Evolutionary conservation across 92 coral and sea anemone genomes (phyloP).

Genomic region (Porites divaricata): DNA sequence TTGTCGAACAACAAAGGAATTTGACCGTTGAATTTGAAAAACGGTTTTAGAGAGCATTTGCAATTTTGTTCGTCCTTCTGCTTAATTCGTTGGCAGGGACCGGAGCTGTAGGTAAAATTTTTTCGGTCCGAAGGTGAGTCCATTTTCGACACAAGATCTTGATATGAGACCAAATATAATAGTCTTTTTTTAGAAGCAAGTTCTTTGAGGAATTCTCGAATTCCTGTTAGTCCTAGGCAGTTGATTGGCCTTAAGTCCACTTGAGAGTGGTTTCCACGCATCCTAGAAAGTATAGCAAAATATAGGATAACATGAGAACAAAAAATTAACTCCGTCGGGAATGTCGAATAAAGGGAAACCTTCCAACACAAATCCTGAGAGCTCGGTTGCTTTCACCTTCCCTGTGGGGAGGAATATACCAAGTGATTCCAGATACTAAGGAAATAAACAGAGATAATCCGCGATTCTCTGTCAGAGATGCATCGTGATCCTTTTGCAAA

Average conservation of each 20-base stretch:
- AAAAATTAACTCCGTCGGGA: slow-evolving; percentile 20
- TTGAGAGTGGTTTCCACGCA: slow-evolving; percentile 52
- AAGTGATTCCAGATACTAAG: not conserved
- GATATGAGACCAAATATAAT: slow-evolving; percentile 32
- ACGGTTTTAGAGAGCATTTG: slow-evolving; percentile 22
- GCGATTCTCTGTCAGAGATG: slow-evolving; percentile 16
- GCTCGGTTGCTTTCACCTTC: not conserved
- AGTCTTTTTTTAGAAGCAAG: slow-evolving; percentile 33
- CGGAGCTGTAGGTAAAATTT: slow-evolving; percentile 19
- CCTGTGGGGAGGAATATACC: not conserved
- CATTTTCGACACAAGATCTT: slow-evolving; percentile 45
- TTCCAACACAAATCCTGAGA: not conserved
- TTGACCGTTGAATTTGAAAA: not conserved
- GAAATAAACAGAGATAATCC: slow-evolving; percentile 28
- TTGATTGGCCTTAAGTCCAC: slow-evolving; percentile 44
- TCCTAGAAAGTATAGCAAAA: slow-evolving; percentile 72
- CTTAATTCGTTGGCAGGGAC: slow-evolving; percentile 17
- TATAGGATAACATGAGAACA: slow-evolving; percentile 42
- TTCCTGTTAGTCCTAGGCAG: slow-evolving; percentile 39
- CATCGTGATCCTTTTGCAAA: slow-evolving; percentile 7
- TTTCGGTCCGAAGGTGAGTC: slow-evolving; percentile 40
- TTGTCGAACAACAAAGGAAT: slow-evolving; percentile 8
- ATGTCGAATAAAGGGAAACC: not conserved
- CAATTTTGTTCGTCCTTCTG: slow-evolving; percentile 21
- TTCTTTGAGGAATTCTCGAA: slow-evolving; percentile 37